Conservation (phyloP, 2,797 vertebrate genomes). For the Myotis planiceps region DNA sequence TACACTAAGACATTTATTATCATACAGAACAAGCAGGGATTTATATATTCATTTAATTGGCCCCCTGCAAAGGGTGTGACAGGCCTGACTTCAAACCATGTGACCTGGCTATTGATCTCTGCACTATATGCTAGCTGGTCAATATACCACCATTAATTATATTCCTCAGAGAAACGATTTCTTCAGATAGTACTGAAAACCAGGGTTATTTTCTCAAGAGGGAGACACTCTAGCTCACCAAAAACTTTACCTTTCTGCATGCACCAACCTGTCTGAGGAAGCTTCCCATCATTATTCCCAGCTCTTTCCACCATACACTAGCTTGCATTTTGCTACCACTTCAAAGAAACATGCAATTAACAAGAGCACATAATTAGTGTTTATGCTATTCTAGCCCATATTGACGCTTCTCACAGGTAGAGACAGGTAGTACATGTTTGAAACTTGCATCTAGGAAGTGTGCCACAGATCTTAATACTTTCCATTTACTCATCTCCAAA, state of each 20-base stretch:
- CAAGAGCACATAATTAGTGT: slow-evolving; percentile 69
- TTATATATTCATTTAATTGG: slow-evolving; percentile 52
- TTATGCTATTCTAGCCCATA: slow-evolving; percentile 47
- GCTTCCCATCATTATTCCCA: slow-evolving; percentile 33
- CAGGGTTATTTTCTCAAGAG: neutral
- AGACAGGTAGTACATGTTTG: slow-evolving; percentile 4
- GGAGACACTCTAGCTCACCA: neutral
- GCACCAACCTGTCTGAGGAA: neutral
- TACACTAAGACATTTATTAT: slow-evolving; percentile 60
- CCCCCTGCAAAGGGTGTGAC: neutral
- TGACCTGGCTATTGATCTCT: neutral
- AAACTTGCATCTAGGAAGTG: neutral
- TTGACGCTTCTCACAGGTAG: neutral
- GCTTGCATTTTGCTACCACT: slow-evolving; percentile 36
- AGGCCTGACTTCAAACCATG: neutral
- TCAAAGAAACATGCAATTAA: slow-evolving; percentile 78
- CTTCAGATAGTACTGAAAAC: slow-evolving; percentile 1
- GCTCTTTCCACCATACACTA: neutral
- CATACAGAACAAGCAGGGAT: slow-evolving; percentile 36
- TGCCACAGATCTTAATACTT: neutral
- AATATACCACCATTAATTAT: slow-evolving; percentile 18
- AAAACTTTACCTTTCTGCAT: neutral
- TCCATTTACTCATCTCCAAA: slow-evolving; percentile 20
- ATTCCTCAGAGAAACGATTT: neutral
- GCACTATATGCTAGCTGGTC: neutral